These are phyloP conservation scores for Clytia hemisphaerica DNA, from an alignment of 30 jellyfish, hydroid and myxozoan species.

Conservation along the genomic window DNA sequence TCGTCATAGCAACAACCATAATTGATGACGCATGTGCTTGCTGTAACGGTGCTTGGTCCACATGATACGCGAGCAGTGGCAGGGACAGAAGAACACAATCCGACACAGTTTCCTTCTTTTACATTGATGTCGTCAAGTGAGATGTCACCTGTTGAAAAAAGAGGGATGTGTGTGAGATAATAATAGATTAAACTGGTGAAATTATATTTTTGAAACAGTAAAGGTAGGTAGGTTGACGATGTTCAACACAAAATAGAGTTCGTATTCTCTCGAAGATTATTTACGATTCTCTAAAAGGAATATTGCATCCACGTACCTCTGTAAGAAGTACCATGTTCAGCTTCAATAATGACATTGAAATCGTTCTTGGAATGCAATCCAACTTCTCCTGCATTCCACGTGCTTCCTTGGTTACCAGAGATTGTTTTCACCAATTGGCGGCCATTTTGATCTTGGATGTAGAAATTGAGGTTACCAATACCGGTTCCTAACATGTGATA, in stretches of 20 bases:
- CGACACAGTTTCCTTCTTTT: conserved; percentile 83
- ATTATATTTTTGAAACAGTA: too few relatives aligned
- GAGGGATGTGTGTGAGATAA: too few relatives aligned
- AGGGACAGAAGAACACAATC: conserved; percentile 74
- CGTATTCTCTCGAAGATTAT: too few relatives aligned
- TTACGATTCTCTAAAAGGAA: too few relatives aligned
- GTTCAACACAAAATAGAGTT: too few relatives aligned
- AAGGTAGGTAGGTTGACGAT: too few relatives aligned
- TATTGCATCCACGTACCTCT: too few relatives aligned
- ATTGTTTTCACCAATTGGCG: conserved; percentile 11
- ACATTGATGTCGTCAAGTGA: conserved; percentile 85
- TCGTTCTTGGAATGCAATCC: conserved; percentile 66
- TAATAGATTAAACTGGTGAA: too few relatives aligned
- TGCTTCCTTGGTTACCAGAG: conserved; percentile 55
- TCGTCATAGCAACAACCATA: conserved; percentile 96
- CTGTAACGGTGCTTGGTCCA: conserved; percentile 63
- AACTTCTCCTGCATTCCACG: conserved; percentile 92
- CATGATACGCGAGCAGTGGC: conserved; percentile 87
- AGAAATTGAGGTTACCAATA: conserved; percentile 70
- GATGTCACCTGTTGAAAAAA: conserved; percentile 92
- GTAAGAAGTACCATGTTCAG: conserved; percentile 83
- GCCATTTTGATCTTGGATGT: conserved; percentile 1
- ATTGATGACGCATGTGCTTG: conserved; percentile 59
- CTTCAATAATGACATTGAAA: conserved; percentile 79
- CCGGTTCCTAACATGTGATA: conserved; percentile 87